phyloP scores from a whole-genome alignment of 2,888 invertebrate species.

The Standfussiana lucernea region DNA sequence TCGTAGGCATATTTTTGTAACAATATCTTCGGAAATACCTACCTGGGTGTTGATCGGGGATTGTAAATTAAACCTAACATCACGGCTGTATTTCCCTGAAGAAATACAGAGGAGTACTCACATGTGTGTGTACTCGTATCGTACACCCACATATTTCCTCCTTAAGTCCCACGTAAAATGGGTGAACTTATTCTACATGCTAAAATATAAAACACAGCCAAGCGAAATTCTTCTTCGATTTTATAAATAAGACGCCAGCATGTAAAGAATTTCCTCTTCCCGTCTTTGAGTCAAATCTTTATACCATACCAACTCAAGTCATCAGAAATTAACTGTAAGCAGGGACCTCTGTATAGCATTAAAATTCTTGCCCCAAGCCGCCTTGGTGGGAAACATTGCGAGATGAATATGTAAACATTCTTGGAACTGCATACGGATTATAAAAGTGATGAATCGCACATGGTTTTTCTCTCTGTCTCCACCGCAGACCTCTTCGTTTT shows the following conservation, averaged over 20 bases:
- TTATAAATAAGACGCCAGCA: background rate
- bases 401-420: constrained; percentile 36
- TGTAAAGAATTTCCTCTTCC: background rate
- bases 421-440: constrained; percentile 30
- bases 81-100: background rate
- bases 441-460: constrained; percentile 19
- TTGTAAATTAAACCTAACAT: background rate
- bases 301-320: background rate
- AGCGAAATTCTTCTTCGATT: background rate
- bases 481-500: background rate
- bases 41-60: background rate
- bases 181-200: background rate
- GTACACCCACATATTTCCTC: background rate
- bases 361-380: background rate
- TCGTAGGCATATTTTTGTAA: constrained; percentile 19
- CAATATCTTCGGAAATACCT: background rate
- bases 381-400: background rate
- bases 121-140: background rate
- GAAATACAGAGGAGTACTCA: background rate
- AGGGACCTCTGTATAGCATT: background rate
- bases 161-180: background rate
- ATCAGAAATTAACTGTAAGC: background rate
- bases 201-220: background rate
- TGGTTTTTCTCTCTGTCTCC: constrained; percentile 18
- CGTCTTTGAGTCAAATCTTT: background rate